Evolutionary conservation across 2,888 invertebrate species (phyloP).

Genomic region (Epinotia nisella): DNA sequence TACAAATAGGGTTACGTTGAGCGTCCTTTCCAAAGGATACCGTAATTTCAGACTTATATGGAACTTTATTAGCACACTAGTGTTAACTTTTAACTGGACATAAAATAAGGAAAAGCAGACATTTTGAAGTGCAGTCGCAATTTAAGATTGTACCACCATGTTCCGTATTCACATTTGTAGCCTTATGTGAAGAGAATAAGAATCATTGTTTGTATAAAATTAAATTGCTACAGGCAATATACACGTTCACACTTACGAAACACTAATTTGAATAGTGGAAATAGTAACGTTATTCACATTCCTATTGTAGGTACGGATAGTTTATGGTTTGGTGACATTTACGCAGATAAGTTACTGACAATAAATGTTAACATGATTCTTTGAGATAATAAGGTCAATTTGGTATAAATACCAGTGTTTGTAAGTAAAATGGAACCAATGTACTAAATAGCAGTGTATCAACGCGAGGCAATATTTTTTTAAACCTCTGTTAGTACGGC

Average conservation of each 20-base stretch:
- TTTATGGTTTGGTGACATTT: conserved; percentile 43
- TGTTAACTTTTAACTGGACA: conserved; percentile 19
- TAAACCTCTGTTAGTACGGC: not conserved
- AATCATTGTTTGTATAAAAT: conserved; percentile 11
- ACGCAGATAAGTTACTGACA: conserved; percentile 30
- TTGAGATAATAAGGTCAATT: conserved; percentile 23
- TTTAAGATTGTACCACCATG: not conserved
- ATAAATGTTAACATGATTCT: conserved; percentile 33
- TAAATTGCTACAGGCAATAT: conserved; percentile 29
- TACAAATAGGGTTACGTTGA: not conserved
- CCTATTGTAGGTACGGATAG: conserved; percentile 33
- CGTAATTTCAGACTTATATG: not conserved
- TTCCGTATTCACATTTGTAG: not conserved
- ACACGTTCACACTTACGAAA: conserved; percentile 46
- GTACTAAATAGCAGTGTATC: not conserved
- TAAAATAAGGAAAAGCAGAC: conserved; percentile 6
- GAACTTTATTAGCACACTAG: conserved; percentile 27
- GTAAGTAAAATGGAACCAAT: conserved; percentile 5
- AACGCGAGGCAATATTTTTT: not conserved
- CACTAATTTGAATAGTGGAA: conserved; percentile 43
- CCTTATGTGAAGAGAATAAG: conserved; percentile 16
- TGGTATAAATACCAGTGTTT: conserved; percentile 9
- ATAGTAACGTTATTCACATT: conserved; percentile 41
- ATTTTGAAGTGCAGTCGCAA: conserved; percentile 11
- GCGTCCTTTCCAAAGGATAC: not conserved